Percentiles rank a stretch among this genome's conserved stretches.
phyloP scores from a whole-genome alignment of 2,113 vertebrate genomes.

The Otolemur garnettii region DNA sequence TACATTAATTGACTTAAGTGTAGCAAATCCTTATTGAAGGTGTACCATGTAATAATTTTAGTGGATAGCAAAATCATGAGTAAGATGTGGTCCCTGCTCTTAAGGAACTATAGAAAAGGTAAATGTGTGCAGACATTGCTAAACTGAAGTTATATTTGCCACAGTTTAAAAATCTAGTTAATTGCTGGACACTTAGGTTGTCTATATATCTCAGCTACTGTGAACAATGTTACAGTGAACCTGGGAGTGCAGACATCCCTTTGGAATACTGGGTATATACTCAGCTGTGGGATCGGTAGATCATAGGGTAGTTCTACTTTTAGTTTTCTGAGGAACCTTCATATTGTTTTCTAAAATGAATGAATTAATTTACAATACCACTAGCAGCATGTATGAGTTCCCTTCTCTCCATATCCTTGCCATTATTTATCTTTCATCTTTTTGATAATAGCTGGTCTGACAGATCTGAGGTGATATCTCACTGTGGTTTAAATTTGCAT shows the following conservation, averaged over 20 bases:
- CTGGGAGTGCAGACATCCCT: neutral
- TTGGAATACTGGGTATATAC: neutral
- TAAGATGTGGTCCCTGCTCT: neutral
- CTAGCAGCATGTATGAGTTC: neutral
- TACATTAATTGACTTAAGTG: constrained; percentile 28
- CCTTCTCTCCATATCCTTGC: neutral
- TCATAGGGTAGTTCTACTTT: neutral
- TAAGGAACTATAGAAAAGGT: neutral
- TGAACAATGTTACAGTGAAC: neutral
- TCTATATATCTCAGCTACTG: neutral
- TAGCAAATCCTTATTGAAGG: constrained; percentile 14
- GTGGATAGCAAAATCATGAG: neutral
- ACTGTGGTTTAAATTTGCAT: neutral
- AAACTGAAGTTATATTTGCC: constrained; percentile 15
- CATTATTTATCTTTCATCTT: neutral
- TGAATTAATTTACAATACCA: neutral
- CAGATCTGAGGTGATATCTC: neutral
- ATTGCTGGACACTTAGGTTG: neutral
- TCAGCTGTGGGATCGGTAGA: neutral
- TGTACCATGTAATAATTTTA: neutral
- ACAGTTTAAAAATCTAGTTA: neutral
- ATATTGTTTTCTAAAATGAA: neutral
- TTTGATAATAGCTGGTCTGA: neutral
- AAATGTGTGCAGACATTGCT: constrained; percentile 16
- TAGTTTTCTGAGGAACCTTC: neutral